Conservation (phyloP, 2,888 invertebrate species). For the Isoperla grammatica region DNA sequence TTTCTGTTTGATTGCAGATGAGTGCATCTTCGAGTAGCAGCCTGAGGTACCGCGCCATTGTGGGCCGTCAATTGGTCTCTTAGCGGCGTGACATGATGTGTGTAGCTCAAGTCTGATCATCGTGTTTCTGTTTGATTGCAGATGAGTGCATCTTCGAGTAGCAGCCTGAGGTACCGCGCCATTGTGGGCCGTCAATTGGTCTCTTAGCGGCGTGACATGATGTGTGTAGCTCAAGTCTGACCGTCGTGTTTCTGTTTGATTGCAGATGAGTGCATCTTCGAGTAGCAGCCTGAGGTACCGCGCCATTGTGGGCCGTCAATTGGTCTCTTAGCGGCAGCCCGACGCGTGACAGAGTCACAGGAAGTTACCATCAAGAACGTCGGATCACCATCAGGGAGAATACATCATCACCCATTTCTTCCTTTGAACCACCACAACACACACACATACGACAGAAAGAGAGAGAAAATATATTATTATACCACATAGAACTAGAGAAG, state of each 20-base stretch:
- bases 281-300: slow-evolving; percentile 13
- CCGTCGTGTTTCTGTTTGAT: neutral
- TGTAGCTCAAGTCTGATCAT: too few species aligned
- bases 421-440: too few species aligned
- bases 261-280: slow-evolving; percentile 19
- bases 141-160: too few species aligned
- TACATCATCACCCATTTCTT: neutral
- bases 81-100: too few species aligned
- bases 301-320: slow-evolving; percentile 17
- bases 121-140: neutral
- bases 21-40: slow-evolving; percentile 1
- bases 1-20: slow-evolving; percentile 18
- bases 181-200: too few species aligned
- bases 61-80: slow-evolving; percentile 20
- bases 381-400: neutral
- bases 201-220: too few species aligned
- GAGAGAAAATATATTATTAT: neutral
- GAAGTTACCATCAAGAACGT: too few species aligned
- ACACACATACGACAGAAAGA: neutral
- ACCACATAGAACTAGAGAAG: neutral
- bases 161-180: too few species aligned
- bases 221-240: too few species aligned
- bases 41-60: slow-evolving; percentile 18
- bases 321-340: slow-evolving; percentile 23
- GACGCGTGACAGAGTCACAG: neutral